These are phyloP conservation scores for Sigmodon hispidus DNA, from an alignment of 2,113 vertebrate species.

Conservation along the genomic window DNA sequence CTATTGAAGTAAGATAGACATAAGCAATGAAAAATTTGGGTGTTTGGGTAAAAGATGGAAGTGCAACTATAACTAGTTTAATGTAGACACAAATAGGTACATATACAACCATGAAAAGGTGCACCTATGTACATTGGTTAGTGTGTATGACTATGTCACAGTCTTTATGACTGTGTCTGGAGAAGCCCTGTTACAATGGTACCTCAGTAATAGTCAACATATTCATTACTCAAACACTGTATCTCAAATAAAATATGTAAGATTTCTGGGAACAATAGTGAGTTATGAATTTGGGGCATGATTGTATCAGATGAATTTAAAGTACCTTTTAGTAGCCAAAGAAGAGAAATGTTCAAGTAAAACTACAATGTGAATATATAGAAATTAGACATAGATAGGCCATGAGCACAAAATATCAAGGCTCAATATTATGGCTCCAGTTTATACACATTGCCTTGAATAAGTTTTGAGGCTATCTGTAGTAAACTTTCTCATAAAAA, in stretches of 20 bases:
- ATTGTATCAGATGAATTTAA: not conserved
- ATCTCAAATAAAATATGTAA: not conserved
- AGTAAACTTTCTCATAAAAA: conserved; percentile 5
- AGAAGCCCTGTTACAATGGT: not conserved
- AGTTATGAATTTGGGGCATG: not conserved
- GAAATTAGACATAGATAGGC: no score
- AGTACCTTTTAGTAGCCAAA: not conserved
- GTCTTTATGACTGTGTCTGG: not conserved
- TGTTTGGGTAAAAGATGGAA: not conserved
- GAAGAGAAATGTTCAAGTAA: not conserved
- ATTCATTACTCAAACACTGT: not conserved
- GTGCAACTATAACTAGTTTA: not conserved
- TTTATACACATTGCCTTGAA: not conserved
- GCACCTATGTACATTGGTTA: not conserved
- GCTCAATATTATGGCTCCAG: not conserved
- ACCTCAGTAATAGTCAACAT: no score
- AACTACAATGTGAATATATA: not conserved
- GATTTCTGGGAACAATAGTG: not conserved
- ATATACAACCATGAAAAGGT: not conserved
- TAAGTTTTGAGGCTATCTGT: not conserved
- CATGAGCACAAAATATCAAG: not conserved
- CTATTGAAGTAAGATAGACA: not conserved
- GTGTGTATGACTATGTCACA: not conserved
- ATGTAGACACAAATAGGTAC: not conserved
- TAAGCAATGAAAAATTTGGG: not conserved